Evolutionary conservation across 2,797 vertebrate species (phyloP).

Genomic region (Thripadectes ignobilis): DNA sequence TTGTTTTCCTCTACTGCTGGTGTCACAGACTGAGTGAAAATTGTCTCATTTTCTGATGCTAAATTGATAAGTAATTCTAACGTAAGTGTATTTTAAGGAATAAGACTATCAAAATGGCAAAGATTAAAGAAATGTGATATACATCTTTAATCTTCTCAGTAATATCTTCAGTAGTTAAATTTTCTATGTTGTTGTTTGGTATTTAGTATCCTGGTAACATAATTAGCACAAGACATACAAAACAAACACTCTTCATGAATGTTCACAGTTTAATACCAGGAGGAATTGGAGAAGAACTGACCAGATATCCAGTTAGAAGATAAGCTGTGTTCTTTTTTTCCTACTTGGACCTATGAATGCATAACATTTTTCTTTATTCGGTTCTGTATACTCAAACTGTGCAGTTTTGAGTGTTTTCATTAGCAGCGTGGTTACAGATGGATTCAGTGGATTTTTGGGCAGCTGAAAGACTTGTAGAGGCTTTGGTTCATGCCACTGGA

Average conservation of each 20-base stretch:
- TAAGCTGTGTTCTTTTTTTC: background rate
- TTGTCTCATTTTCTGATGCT: background rate
- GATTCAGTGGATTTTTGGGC: background rate
- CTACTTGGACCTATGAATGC: background rate
- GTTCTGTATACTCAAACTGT: background rate
- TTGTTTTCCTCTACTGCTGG: background rate
- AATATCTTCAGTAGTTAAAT: background rate
- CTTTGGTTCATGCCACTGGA: background rate
- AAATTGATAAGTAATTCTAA: background rate
- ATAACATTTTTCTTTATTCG: background rate
- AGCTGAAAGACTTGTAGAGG: background rate
- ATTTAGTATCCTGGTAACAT: conserved; percentile 75
- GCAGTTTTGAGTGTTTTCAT: background rate
- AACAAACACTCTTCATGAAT: conserved; percentile 40
- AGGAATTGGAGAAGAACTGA: conserved; percentile 28
- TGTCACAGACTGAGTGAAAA: background rate
- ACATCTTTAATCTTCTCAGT: background rate
- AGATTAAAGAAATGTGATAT: background rate
- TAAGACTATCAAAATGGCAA: background rate
- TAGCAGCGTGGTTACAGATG: background rate
- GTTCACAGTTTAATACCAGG: conserved; percentile 27
- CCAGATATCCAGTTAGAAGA: conserved; percentile 14
- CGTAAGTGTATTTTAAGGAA: background rate
- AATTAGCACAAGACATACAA: conserved; percentile 65
- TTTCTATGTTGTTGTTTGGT: conserved; percentile 61